Evolutionary conservation across 2,888 invertebrate species (phyloP), one percentile per base, ranked within the genome.

Genomic region (Aleiodes alternator): DNA sequence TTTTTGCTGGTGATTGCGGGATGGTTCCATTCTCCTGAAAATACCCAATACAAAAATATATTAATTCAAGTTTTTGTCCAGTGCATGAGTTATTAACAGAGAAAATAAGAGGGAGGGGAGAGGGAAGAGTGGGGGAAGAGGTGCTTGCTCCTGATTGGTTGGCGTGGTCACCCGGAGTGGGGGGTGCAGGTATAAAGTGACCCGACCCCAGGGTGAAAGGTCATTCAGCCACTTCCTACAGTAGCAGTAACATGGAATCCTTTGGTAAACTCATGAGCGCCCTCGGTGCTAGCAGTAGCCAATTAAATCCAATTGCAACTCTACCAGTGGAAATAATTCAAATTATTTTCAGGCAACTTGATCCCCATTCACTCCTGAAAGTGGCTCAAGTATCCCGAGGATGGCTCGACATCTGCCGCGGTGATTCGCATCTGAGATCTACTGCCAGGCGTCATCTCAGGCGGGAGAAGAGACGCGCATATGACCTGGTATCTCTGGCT

Each of bases 1-100:
- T 61, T 55, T 72, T 72, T 11, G 66, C 48, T 55, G 66, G 66
- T 53, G 70, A 61, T 43, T 71, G 66, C 4, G 51, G 55, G 7
- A 29, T 16, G 29, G 43, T 16, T 23, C 29, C 70, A 43, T 48
- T 79, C 50, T 86, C 86, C 86, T 86, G 76, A 14, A 82, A 80
- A 66, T 51, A 1, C 53, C n/a, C 69, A 68, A 7, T 31, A 68
- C 59, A 53, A 29, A 59, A 31, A 59, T 9, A 56, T 50, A 14
- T 61, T 51, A 12, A 14, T 23, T 50, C 4, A 48, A 57, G 43
- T 48, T 29, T 8, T 14, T 50, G 48, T 9, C 3, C 2, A 48
- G 59, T 4, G 43, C 9, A 12, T 48, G 57, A 50, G 5, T 38
- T 23, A 38, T 4, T 8, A 12, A 59, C 23, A 23, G 16, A 29